phyloP scores from a whole-genome alignment of 2,888 invertebrate species.

The Brachycybe producta region DNA sequence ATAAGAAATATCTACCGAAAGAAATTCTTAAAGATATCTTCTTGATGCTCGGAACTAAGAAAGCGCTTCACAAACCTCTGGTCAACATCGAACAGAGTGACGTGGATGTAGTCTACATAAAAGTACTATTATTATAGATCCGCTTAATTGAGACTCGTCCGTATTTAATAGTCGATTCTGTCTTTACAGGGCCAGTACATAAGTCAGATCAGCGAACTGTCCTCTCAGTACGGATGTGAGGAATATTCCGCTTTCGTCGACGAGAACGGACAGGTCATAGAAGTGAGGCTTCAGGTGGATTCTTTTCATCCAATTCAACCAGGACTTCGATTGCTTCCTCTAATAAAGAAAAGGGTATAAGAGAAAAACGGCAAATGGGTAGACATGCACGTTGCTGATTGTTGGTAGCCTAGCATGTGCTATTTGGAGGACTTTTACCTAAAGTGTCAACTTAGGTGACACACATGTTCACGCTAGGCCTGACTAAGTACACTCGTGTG shows the following conservation, averaged over 20 bases:
- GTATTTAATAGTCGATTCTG: too few species aligned
- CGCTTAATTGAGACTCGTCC: background rate
- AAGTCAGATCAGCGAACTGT: slow-evolving; percentile 21
- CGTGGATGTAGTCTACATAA: slow-evolving; percentile 55
- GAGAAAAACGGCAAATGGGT: slow-evolving; percentile 50
- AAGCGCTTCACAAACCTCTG: slow-evolving; percentile 55
- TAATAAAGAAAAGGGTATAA: slow-evolving; percentile 20
- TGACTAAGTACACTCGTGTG: too few species aligned
- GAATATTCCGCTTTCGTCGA: slow-evolving; percentile 21
- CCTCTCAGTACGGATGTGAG: slow-evolving; percentile 23
- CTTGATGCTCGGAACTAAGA: slow-evolving; percentile 48
- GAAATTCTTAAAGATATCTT: slow-evolving; percentile 56
- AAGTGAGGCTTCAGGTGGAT: slow-evolving; percentile 20
- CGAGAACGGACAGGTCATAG: slow-evolving; percentile 20
- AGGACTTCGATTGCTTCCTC: slow-evolving; percentile 21
- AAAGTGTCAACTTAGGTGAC: too few species aligned
- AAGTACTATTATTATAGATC: slow-evolving; percentile 52
- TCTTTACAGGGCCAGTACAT: slow-evolving; percentile 22
- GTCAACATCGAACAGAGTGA: slow-evolving; percentile 39
- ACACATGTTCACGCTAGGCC: too few species aligned
- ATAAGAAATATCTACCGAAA: slow-evolving; percentile 70
- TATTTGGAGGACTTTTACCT: too few species aligned
- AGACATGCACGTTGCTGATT: slow-evolving; percentile 50
- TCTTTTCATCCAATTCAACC: slow-evolving; percentile 21
- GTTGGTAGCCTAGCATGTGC: slow-evolving; percentile 29